Percentiles rank a stretch among this genome's conserved stretches.
These are phyloP conservation scores for Manis javanica DNA, from an alignment of 2,797 vertebrate genomes.

Conservation along the genomic window DNA sequence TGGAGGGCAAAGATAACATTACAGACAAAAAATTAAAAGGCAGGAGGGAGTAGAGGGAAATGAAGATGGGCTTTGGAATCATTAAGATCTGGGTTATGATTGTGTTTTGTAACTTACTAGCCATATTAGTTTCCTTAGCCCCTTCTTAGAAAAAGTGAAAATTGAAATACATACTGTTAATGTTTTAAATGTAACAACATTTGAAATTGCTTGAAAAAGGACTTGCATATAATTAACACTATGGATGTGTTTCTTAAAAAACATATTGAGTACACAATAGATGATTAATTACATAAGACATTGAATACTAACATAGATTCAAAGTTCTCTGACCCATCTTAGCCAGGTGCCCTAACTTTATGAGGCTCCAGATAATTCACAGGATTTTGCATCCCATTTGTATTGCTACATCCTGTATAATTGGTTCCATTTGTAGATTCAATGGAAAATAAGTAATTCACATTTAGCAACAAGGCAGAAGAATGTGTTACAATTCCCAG, in stretches of 20 bases:
- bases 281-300: background rate
- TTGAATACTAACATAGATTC: background rate
- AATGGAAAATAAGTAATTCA: background rate
- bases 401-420: background rate
- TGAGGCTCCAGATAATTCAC: background rate
- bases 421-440: background rate
- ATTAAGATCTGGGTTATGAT: background rate
- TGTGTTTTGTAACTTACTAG: background rate
- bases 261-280: background rate
- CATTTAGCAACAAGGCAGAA: background rate
- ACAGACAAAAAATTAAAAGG: background rate
- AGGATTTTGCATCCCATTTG: background rate
- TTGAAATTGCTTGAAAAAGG: background rate
- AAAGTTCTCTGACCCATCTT: background rate
- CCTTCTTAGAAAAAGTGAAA: background rate
- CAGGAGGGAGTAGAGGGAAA: background rate
- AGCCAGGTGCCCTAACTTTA: background rate
- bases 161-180: background rate
- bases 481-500: background rate
- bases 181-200: background rate
- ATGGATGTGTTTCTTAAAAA: background rate
- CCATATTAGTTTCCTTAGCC: background rate
- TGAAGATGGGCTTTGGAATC: background rate
- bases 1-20: background rate
- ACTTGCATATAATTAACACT: background rate